A percentile compares a stretch with the other conserved stretches of the same genome.
These are phyloP conservation scores for Formicarius rufipectus DNA, from an alignment of 2,113 vertebrate genomes.

Conservation along the genomic window DNA sequence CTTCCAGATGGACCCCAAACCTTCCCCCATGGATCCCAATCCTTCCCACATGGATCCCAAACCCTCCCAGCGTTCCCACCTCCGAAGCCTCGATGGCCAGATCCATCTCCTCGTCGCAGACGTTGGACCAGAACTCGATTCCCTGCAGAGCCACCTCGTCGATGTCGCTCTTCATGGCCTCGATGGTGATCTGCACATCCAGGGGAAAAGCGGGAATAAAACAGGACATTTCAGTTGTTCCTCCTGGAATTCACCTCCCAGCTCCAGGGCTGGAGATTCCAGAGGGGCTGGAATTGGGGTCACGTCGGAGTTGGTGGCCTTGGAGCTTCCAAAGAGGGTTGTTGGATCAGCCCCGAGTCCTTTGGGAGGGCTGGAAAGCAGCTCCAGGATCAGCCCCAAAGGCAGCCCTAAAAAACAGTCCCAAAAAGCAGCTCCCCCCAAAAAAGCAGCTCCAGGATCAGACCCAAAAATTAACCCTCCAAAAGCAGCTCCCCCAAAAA, in stretches of 20 bases:
- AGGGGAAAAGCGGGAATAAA: not conserved
- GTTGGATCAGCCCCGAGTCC: not conserved
- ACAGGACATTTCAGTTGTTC: not conserved
- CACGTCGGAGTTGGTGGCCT: not conserved
- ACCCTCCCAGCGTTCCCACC: conserved; percentile 61
- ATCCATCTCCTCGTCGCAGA: conserved; percentile 99
- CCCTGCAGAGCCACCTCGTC: conserved; percentile 97
- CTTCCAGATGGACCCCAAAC: not conserved
- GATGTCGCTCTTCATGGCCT: conserved; percentile 98
- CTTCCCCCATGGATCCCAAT: no score
- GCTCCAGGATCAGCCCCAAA: not conserved
- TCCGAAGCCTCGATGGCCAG: conserved; percentile 96
- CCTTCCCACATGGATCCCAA: not conserved
- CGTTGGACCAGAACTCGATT: conserved; percentile 99
- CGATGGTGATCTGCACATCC: conserved; percentile 97
- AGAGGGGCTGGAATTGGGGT: fast-evolving
- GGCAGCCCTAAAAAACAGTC: no score
- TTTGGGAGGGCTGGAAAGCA: not conserved
- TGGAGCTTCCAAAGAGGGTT: not conserved
- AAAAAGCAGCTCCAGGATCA: no score
- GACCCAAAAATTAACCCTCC: no score
- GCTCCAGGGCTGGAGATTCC: fast-evolving
- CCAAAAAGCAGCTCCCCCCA: no score
- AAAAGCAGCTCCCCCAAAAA: no score
- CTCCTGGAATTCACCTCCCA: fast-evolving